Percentiles rank a stretch among this genome's conserved stretches.
Evolutionary conservation across 2,888 invertebrate genomes (phyloP).

Genomic region (Dioctria rufipes): DNA sequence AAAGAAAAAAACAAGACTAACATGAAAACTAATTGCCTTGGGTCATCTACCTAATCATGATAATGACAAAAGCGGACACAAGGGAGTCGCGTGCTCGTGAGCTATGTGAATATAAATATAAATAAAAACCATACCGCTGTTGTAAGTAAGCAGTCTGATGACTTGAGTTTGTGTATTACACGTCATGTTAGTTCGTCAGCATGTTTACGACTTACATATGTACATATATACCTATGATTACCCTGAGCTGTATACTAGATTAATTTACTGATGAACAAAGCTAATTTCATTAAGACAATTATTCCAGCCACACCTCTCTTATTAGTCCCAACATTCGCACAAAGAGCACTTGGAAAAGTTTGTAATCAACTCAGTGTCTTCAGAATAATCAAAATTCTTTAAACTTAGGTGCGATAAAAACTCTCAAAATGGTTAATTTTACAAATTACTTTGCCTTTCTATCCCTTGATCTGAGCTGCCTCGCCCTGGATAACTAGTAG

Average conservation of each 20-base stretch:
- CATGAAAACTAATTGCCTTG: not conserved
- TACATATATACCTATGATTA: not conserved
- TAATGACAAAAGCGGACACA: not conserved
- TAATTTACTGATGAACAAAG: not conserved
- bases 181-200: not conserved
- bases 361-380: not conserved
- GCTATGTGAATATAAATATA: not conserved
- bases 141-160: not conserved
- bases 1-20: not conserved
- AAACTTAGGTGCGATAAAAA: slow-evolving; percentile 2
- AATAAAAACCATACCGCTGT: not conserved
- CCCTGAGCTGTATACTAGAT: slow-evolving; percentile 2
- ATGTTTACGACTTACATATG: not conserved
- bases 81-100: not conserved
- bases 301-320: not conserved
- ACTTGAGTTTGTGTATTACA: not conserved
- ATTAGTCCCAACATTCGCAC: not conserved
- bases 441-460: not conserved
- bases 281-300: slow-evolving; percentile 10
- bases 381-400: slow-evolving; percentile 5
- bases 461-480: not conserved
- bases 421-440: not conserved
- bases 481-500: not conserved
- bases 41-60: slow-evolving; percentile 10
- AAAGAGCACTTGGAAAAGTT: not conserved